Conservation (phyloP, 2,113 vertebrate species). For the Lepus europaeus region DNA sequence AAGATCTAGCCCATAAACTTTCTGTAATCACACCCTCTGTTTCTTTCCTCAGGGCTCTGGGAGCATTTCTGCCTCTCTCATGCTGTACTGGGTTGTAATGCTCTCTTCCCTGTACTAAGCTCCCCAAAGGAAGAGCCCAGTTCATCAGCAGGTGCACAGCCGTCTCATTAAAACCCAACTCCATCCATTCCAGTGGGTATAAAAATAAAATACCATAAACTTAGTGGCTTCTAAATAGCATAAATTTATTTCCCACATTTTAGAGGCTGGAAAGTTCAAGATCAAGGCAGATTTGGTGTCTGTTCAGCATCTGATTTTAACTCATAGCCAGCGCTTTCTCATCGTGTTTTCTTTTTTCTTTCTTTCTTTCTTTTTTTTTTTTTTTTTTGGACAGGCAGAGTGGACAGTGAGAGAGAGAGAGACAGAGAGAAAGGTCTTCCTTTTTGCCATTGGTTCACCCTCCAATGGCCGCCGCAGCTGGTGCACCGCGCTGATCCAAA, state of each 20-base stretch:
- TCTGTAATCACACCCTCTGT: neutral
- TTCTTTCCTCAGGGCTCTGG: neutral
- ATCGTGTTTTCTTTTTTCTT: no score
- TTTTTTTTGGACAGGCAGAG: no score
- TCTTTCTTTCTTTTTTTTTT: no score
- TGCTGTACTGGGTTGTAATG: accelerated
- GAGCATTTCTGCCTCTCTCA: neutral
- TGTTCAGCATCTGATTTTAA: neutral
- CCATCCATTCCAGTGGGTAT: neutral
- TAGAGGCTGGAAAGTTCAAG: neutral
- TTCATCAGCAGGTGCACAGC: neutral
- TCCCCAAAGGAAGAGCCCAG: neutral
- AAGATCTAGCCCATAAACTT: neutral
- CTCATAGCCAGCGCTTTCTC: neutral
- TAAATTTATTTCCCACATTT: neutral
- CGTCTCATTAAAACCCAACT: no score
- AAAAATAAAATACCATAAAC: neutral
- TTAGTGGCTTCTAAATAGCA: neutral
- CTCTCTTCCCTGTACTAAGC: neutral
- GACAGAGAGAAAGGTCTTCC: no score
- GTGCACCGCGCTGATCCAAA: no score
- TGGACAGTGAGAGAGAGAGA: no score
- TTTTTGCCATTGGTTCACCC: no score
- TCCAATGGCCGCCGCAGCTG: no score
- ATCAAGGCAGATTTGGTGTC: neutral